phyloP scores from a whole-genome alignment of 2,888 invertebrate species.

The Antitype chi region DNA sequence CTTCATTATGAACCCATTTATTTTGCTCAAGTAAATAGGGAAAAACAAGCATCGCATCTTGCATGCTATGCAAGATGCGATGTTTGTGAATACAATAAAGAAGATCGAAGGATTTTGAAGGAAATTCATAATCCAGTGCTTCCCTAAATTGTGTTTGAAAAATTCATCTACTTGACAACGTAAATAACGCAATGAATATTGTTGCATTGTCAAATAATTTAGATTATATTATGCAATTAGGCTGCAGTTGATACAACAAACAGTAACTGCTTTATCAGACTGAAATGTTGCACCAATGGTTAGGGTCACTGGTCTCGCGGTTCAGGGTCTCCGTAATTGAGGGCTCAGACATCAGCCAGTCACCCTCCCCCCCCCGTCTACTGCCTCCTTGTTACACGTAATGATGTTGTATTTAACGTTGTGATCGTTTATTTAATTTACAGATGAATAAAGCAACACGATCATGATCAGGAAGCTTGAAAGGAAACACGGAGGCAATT shows the following conservation, averaged over 20 bases:
- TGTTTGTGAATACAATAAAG: too few relatives aligned
- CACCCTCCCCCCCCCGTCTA: background rate
- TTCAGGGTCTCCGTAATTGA: conserved; percentile 35
- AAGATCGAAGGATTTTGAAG: background rate
- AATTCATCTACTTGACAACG: background rate
- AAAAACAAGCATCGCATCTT: too few relatives aligned
- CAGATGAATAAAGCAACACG: conserved; percentile 6
- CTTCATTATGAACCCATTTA: background rate
- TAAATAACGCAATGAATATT: background rate
- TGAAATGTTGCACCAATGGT: background rate
- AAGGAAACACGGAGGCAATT: background rate
- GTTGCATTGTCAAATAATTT: background rate
- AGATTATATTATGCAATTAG: background rate
- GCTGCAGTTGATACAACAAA: background rate
- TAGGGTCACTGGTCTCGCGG: conserved; percentile 6
- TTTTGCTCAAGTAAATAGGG: background rate
- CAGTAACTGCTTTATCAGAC: background rate
- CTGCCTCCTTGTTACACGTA: background rate
- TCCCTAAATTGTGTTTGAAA: background rate
- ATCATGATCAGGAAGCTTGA: conserved; percentile 5
- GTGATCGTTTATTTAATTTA: conserved; percentile 1
- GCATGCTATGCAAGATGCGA: too few relatives aligned
- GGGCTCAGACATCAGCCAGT: conserved; percentile 9
- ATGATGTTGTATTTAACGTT: conserved; percentile 36
- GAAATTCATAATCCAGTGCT: background rate